A percentile compares a stretch with the other conserved stretches of the same genome.
Evolutionary conservation across 1,140 invertebrate genomes (phyloP).

Genomic region (Coenobita brevimanus): DNA sequence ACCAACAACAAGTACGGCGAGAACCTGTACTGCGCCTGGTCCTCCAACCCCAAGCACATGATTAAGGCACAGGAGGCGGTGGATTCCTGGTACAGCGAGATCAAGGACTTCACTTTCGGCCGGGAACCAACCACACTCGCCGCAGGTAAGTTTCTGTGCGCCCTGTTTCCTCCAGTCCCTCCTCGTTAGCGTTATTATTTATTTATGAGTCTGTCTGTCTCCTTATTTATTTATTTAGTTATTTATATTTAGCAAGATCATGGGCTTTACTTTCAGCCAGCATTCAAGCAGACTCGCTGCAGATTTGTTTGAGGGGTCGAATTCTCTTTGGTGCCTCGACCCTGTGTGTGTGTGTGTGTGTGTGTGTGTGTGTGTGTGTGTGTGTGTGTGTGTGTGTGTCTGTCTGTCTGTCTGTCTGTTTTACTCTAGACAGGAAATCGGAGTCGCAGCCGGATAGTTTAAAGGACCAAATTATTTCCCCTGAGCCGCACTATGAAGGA

Average conservation of each 20-base stretch:
- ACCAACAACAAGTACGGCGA: constrained; percentile 80
- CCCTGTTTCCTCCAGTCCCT: too few species aligned
- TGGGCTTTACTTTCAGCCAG: too few species aligned
- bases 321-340: too few species aligned
- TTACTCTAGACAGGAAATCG: too few species aligned
- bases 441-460: too few species aligned
- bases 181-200: not conserved
- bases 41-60: constrained; percentile 81
- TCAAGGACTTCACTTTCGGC: constrained; percentile 72
- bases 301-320: too few species aligned
- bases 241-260: not conserved
- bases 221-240: not conserved
- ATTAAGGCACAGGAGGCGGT: constrained; percentile 82
- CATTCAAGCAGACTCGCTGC: too few species aligned
- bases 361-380: not conserved
- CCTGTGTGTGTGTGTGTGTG: not conserved
- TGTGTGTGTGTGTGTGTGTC: too few species aligned
- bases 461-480: too few species aligned
- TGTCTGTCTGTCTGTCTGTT: too few species aligned
- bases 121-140: constrained; percentile 70
- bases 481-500: too few species aligned
- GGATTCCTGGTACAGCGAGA: constrained; percentile 81
- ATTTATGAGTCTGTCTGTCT: not conserved
- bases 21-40: constrained; percentile 86
- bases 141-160: constrained; percentile 70